Base-by-base conservation (phyloP, 2,888 invertebrate species). In the Lingula anatina region DNA sequence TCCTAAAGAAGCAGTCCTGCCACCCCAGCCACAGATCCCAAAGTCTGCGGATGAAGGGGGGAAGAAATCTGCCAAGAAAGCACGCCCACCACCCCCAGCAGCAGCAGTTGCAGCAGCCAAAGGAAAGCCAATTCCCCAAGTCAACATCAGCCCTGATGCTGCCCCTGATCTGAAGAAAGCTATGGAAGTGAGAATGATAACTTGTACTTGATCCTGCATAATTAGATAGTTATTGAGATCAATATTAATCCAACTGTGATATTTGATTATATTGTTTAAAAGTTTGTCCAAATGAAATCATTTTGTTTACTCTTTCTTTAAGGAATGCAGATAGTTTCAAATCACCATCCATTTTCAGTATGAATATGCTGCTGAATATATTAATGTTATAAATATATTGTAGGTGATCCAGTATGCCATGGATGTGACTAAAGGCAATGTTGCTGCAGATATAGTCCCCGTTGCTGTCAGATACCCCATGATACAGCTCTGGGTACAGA, bases 401-500 rank as follows among this genome's bases (percentile, higher is more conserved):
- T 47, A 75, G 73, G 68, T 74, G 4, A 72, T 71, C 61, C 74
- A 75, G 50, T 74, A 70, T 62, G 73, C 65, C 2, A 67, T 75
- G 49, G 60, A 64, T 26, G 62, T 70, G 27, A 74, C 74, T 2
- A 69, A 69, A 58, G 74, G 73, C 2, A 64, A 62, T 46, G 60
- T 59, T 23, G 48, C 60, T 1, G 50, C 50, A 20, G 69, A 71
- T 53, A 60, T 71, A n/a, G 67, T 76, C 5, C 65, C 73, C 4
- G 65, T 74, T 4, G 62, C 59, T 9, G 62, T 65, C 5, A 49
- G 76, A 23, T 56, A 67, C 45, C 66, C 70, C 3, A 54, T 76
- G 24, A 60, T 76, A 38, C 73, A 74, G 60, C 69, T 68, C 3
- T 76, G 76, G 76, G 71, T 73, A 7, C 50, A 51, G 26, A 66